These are phyloP conservation scores for Platysternon megacephalum DNA, from an alignment of 2,113 vertebrate genomes.

Conservation along the genomic window DNA sequence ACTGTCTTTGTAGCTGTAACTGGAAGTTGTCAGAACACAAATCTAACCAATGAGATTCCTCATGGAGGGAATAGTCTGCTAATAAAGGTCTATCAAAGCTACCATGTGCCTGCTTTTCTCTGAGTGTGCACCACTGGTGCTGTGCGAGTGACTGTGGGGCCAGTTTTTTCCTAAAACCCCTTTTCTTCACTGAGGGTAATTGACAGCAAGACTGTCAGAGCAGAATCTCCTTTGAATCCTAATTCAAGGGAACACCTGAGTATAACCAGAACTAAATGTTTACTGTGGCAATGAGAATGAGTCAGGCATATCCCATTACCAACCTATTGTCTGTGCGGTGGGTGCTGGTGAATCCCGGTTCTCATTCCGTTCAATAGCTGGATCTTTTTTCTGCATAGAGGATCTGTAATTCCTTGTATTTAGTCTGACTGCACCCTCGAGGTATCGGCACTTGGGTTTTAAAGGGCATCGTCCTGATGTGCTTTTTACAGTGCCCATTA, in stretches of 20 bases:
- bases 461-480: background rate
- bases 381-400: background rate
- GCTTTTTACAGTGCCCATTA: background rate
- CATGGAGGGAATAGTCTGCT: slow-evolving; percentile 79
- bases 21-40: slow-evolving; percentile 75
- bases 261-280: background rate
- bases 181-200: background rate
- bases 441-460: background rate
- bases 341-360: background rate
- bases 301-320: background rate
- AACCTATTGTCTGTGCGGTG: background rate
- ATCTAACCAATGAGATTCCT: slow-evolving; percentile 70
- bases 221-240: background rate
- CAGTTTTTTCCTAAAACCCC: background rate
- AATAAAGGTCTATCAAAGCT: slow-evolving; percentile 84
- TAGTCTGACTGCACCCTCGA: background rate
- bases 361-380: background rate
- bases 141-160: background rate
- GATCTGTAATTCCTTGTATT: background rate
- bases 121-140: rapidly evolving
- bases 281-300: background rate
- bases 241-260: background rate
- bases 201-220: background rate
- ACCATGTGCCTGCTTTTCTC: rapidly evolving
- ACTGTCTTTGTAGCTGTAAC: slow-evolving; percentile 71